Conservation (phyloP, 2,888 invertebrate genomes). For the Adelognathus sp. region DNA sequence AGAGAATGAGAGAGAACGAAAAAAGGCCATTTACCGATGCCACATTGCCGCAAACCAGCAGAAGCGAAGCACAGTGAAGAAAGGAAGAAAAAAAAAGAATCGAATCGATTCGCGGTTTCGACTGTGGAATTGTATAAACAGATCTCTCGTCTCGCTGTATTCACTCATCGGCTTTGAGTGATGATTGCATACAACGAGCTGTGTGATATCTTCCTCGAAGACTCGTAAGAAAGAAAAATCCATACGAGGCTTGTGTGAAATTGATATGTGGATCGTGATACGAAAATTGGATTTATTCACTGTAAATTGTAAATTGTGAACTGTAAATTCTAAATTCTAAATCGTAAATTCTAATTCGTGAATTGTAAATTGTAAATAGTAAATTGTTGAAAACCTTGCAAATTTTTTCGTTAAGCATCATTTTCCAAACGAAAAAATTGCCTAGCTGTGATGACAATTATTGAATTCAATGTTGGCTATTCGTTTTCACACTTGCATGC, state of each 20-base stretch:
- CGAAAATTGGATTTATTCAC: neutral
- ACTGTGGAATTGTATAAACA: neutral
- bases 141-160: neutral
- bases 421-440: too few species aligned
- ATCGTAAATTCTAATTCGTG: too few species aligned
- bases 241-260: neutral
- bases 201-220: neutral
- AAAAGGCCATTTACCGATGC: conserved; percentile 25
- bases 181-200: neutral
- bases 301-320: too few species aligned
- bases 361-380: too few species aligned
- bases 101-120: conserved; percentile 17
- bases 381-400: too few species aligned
- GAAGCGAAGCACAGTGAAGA: neutral
- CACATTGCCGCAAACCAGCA: neutral
- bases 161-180: neutral
- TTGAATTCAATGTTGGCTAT: too few species aligned
- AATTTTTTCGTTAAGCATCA: too few species aligned
- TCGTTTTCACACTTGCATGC: too few species aligned
- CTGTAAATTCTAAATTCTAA: too few species aligned
- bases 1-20: neutral
- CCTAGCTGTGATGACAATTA: too few species aligned
- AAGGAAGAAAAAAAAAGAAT: neutral
- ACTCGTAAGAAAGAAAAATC: neutral
- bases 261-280: neutral